A percentile compares a stretch with the other conserved stretches of the same genome.
These are phyloP conservation scores for Caenorhabditis macrosperma DNA, from an alignment of 2,888 invertebrate genomes.

Conservation along the genomic window DNA sequence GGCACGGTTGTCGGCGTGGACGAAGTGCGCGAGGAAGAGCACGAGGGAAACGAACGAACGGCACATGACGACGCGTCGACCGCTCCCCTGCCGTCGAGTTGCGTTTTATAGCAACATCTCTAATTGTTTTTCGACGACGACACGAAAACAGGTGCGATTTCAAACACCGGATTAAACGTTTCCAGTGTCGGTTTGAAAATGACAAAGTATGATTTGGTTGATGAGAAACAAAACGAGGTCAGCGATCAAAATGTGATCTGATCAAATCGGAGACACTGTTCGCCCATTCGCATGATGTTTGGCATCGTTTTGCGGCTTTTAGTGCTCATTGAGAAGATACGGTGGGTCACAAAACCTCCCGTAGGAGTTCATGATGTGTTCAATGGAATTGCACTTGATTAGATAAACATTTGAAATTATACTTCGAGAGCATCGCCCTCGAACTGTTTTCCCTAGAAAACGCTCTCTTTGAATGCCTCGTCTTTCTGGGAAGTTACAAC, in stretches of 20 bases:
- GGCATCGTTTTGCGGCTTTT: no score
- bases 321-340: no score
- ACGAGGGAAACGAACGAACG: conserved; percentile 1
- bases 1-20: conserved; percentile 28
- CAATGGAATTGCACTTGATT: no score
- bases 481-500: no score
- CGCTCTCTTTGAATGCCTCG: no score
- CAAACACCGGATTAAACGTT: conserved; percentile 37
- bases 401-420: no score
- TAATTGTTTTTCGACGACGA: not conserved
- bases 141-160: conserved; percentile 3
- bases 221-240: not conserved
- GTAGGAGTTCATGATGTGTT: no score
- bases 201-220: not conserved
- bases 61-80: conserved; percentile 5
- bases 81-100: not conserved
- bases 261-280: not conserved
- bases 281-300: not conserved
- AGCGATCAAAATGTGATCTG: conserved; percentile 18
- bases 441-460: no score
- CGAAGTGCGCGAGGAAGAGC: not conserved
- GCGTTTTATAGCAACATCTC: conserved; percentile 17
- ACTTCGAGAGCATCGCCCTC: no score
- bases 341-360: no score
- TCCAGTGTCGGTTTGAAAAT: not conserved